Percentiles rank a stretch among this genome's conserved stretches.
These are phyloP conservation scores for Hydraecia micacea DNA, from an alignment of 2,888 invertebrate species.

Conservation along the genomic window DNA sequence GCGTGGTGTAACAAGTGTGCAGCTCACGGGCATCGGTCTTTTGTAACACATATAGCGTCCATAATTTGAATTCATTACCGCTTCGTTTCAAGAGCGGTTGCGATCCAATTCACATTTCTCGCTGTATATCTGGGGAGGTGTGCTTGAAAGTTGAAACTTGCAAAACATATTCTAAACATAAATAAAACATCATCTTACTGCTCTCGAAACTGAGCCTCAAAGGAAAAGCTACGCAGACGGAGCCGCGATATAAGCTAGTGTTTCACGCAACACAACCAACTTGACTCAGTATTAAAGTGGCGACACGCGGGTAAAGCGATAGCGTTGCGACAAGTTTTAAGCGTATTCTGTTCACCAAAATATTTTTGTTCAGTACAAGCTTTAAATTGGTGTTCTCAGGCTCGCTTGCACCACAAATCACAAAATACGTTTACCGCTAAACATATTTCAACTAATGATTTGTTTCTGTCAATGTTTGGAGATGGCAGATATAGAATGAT, in stretches of 20 bases:
- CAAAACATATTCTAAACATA: slow-evolving; percentile 43
- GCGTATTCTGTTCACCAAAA: slow-evolving; percentile 16
- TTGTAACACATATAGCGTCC: neutral
- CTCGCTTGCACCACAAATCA: neutral
- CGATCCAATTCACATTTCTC: slow-evolving; percentile 24
- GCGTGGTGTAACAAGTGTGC: neutral
- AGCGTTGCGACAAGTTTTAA: slow-evolving; percentile 1
- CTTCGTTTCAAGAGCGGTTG: slow-evolving; percentile 4
- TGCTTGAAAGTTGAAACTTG: slow-evolving; percentile 12
- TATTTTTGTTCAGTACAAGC: neutral
- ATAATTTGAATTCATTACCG: slow-evolving; percentile 26
- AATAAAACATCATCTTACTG: slow-evolving; percentile 43
- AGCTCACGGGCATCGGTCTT: neutral
- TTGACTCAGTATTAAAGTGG: slow-evolving; percentile 39
- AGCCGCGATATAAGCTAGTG: slow-evolving; percentile 36
- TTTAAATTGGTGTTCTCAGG: neutral
- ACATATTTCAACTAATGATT: neutral
- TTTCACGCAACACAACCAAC: slow-evolving; percentile 47
- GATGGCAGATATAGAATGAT: neutral
- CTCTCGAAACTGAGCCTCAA: slow-evolving; percentile 61
- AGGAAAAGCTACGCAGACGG: slow-evolving; percentile 41
- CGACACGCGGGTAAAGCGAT: slow-evolving; percentile 21
- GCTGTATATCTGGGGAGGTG: slow-evolving; percentile 12
- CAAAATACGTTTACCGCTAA: neutral
- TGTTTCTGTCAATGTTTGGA: neutral